Evolutionary conservation across 1,140 invertebrate genomes (phyloP), one percentile per base, ranked within the genome.

Genomic region (Argopecten irradians): DNA sequence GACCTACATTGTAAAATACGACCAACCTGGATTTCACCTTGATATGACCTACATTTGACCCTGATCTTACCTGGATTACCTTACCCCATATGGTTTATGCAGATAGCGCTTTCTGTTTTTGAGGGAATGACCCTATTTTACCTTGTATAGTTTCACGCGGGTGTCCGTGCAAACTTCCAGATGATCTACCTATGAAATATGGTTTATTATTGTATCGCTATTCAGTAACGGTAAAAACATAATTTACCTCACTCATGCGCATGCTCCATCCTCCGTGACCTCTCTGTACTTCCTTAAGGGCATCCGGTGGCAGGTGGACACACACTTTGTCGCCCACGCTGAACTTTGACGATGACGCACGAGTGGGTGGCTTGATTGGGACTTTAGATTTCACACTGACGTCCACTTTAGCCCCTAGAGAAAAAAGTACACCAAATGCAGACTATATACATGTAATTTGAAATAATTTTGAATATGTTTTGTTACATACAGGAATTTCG

Each of bases 211-310:
- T 33, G 16, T 71, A 22, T 9, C 8, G 55, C 34, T 87, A 1
- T 82, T 7, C 22, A 19, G 34, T 82, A 19, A 32, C 34, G 36
- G 0, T 82, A 34, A 8, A 71, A 16, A 19, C 22, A 34, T n/a
- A 14, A 83, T 41, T 55, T 89, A 92, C 92, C 71, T 92, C 91
- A 19, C 88, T 84, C 91, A 93, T 93, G 83, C 91, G 88, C 85
- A 92, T 86, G 84, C 89, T 92, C 90, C 90, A 93, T 9, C 92
- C 92, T 34, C 90, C 91, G 83, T 89, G 91, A n/a, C 90, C 91
- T 87, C 84, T 87, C 43, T 91, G 92, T 14, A 91, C 46, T 22
- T 91, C 87, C 71, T 90, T 91, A 28, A 92, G 41, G 1, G 87
- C 86, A 13, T 86, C 84, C 46, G 89, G 86, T 8, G 88, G 90